These are phyloP conservation scores for Megaleporinus macrocephalus DNA, from an alignment of 2,113 vertebrate genomes.

Conservation along the genomic window DNA sequence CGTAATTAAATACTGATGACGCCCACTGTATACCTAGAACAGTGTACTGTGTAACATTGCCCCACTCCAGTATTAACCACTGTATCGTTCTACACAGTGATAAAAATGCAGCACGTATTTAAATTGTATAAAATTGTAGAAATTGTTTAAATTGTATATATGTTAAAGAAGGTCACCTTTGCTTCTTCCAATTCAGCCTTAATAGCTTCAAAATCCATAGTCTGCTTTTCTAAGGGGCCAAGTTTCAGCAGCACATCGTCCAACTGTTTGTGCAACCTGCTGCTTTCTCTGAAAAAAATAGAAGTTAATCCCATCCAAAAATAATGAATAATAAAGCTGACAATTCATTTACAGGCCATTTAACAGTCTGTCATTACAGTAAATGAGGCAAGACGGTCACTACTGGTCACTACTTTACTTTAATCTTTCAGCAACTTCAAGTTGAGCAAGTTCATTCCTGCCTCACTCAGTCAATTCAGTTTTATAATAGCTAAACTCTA, in stretches of 20 bases:
- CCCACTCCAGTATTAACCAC: neutral
- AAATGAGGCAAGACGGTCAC: too few species aligned
- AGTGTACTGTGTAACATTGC: too few species aligned
- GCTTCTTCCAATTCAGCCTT: conserved; percentile 88
- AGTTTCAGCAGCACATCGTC: conserved; percentile 88
- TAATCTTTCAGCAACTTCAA: too few species aligned
- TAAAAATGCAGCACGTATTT: neutral
- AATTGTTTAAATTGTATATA: too few species aligned
- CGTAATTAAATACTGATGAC: too few species aligned
- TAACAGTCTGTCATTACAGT: neutral
- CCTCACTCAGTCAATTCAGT: too few species aligned
- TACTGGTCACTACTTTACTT: too few species aligned
- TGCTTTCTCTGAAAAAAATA: conserved; percentile 82
- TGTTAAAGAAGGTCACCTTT: conserved; percentile 74
- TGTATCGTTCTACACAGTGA: neutral
- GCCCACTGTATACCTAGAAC: too few species aligned
- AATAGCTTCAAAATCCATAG: conserved; percentile 80
- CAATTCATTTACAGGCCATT: neutral
- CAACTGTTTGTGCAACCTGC: conserved; percentile 85
- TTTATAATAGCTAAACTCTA: too few species aligned
- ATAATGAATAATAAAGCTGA: neutral
- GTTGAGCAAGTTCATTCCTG: too few species aligned
- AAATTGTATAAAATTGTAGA: neutral
- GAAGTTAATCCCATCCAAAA: neutral
- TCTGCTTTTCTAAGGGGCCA: conserved; percentile 84